Evolutionary conservation across 2,113 vertebrate species (phyloP).

Genomic region (Castor canadensis): DNA sequence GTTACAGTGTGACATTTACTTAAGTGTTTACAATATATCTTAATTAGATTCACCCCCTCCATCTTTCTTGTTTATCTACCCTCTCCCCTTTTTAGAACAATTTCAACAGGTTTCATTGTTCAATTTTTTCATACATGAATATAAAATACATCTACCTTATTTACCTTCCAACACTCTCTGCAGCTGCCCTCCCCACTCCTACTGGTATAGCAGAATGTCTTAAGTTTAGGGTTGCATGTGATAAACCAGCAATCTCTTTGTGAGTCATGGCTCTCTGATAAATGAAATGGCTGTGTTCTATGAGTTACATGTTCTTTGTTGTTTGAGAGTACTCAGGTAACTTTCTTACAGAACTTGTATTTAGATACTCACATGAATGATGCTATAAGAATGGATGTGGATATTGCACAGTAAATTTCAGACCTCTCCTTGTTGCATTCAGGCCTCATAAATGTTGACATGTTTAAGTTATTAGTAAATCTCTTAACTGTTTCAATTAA

Average conservation of each 20-base stretch:
- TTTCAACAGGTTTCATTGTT: too few relatives aligned
- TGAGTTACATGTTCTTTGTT: neutral
- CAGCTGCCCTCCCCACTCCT: too few relatives aligned
- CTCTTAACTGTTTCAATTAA: neutral
- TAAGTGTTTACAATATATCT: too few relatives aligned
- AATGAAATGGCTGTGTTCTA: neutral
- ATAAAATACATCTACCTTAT: too few relatives aligned
- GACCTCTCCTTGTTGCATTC: neutral
- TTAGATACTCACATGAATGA: too few relatives aligned
- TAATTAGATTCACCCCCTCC: too few relatives aligned
- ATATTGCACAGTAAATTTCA: neutral
- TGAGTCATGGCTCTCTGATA: neutral
- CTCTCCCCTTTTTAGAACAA: too few relatives aligned
- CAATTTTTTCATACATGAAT: too few relatives aligned
- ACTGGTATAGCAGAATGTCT: neutral
- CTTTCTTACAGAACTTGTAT: neutral
- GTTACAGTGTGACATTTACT: too few relatives aligned
- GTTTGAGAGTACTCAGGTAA: neutral
- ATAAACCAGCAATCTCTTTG: neutral
- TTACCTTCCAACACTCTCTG: too few relatives aligned
- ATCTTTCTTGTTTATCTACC: too few relatives aligned
- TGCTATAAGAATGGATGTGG: neutral
- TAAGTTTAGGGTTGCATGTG: neutral
- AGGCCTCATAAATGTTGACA: neutral
- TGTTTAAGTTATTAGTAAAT: neutral